A percentile compares a stretch with the other conserved stretches of the same genome.
phyloP scores from a whole-genome alignment of 2,888 invertebrate genomes.

The Digitonthophagus gazella region DNA sequence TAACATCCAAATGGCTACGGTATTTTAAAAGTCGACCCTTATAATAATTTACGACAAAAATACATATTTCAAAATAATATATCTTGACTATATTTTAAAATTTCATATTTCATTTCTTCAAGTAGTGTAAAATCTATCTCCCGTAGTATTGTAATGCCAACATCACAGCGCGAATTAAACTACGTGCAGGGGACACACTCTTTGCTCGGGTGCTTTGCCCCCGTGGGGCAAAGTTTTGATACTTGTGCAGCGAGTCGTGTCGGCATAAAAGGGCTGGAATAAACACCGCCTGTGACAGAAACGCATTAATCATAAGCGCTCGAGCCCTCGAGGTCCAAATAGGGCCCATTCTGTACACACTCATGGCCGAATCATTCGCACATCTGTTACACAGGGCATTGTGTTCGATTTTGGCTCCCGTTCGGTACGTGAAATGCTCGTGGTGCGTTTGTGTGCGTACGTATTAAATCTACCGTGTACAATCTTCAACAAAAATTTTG shows the following conservation, averaged over 20 bases:
- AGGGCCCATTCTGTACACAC: conserved; percentile 43
- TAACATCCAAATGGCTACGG: too few species aligned
- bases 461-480: neutral
- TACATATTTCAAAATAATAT: too few species aligned
- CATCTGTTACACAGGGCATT: conserved; percentile 38
- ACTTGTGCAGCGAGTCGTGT: conserved; percentile 51
- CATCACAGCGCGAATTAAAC: neutral
- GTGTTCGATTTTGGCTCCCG: conserved; percentile 29
- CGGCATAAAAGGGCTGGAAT: conserved; percentile 48
- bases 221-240: conserved; percentile 51
- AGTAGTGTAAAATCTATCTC: neutral
- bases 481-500: neutral
- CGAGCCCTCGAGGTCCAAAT: conserved; percentile 42
- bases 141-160: neutral
- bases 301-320: conserved; percentile 50
- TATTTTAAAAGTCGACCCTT: too few species aligned
- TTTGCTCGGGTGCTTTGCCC: conserved; percentile 24
- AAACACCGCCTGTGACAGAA: conserved; percentile 46
- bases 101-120: too few species aligned
- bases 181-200: neutral
- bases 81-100: too few species aligned
- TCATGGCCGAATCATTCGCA: conserved; percentile 38
- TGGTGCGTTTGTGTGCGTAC: conserved; percentile 10
- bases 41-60: too few species aligned
- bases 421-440: conserved; percentile 5